Conservation (phyloP, 2,888 invertebrate species). For the Drosophila affinis region DNA sequence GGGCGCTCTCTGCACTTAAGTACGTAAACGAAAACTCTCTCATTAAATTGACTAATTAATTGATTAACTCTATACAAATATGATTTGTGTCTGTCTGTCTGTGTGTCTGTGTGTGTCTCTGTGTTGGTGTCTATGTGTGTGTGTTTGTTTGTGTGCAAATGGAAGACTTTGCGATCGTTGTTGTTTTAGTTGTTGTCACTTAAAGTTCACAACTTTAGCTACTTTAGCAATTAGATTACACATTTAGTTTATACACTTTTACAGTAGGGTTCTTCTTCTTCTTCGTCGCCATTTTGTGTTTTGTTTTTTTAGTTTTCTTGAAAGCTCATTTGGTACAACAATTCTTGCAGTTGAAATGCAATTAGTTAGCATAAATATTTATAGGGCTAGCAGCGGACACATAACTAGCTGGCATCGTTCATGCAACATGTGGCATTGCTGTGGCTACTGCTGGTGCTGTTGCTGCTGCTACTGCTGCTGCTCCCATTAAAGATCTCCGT, state of each 20-base stretch:
- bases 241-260: constrained; percentile 39
- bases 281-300: constrained; percentile 28
- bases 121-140: background rate
- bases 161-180: constrained; percentile 78
- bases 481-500: constrained; percentile 43
- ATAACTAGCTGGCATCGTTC: constrained; percentile 65
- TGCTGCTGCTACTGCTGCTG: constrained; percentile 38
- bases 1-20: constrained; percentile 59
- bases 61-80: constrained; percentile 40
- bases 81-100: constrained; percentile 15
- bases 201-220: constrained; percentile 71
- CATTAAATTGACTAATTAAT: constrained; percentile 66
- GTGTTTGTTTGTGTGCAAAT: constrained; percentile 55
- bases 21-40: constrained; percentile 57
- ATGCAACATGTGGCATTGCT: constrained; percentile 58
- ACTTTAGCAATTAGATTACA: constrained; percentile 50
- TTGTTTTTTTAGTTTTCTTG: constrained; percentile 54
- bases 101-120: background rate
- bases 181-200: constrained; percentile 52
- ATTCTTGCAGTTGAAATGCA: constrained; percentile 73
- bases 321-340: constrained; percentile 76
- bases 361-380: constrained; percentile 56
- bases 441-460: constrained; percentile 34
- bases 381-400: constrained; percentile 32
- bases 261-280: constrained; percentile 14